A percentile compares a stretch with the other conserved stretches of the same genome.
Conservation (phyloP, 2,888 invertebrate genomes). For the Coelinius sp. region DNA sequence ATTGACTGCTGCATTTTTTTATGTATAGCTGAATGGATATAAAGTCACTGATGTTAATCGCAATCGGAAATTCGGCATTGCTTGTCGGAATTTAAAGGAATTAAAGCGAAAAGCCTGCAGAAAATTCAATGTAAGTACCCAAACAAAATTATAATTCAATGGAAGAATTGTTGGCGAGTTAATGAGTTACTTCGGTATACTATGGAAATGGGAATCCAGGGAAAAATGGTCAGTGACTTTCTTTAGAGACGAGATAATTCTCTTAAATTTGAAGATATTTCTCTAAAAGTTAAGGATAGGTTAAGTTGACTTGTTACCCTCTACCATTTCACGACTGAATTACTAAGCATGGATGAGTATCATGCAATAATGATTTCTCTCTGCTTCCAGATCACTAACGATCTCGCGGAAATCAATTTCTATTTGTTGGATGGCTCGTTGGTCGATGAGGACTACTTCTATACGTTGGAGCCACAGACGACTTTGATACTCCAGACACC, state of each 20-base stretch:
- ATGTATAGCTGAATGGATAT: slow-evolving; percentile 76
- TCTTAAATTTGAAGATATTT: too few species aligned
- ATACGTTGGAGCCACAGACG: slow-evolving; percentile 82
- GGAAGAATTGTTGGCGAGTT: too few species aligned
- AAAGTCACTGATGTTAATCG: slow-evolving; percentile 81
- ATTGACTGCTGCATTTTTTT: neutral
- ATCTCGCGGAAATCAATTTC: slow-evolving; percentile 58
- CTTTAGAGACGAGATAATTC: too few species aligned
- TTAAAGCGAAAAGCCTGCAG: slow-evolving; percentile 79
- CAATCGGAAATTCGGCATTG: slow-evolving; percentile 80
- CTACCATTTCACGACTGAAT: neutral
- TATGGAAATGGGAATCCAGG: too few species aligned
- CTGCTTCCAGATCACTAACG: slow-evolving; percentile 46
- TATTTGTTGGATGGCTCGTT: slow-evolving; percentile 66
- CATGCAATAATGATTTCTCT: neutral
- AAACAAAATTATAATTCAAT: neutral
- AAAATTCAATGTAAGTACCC: slow-evolving; percentile 75
- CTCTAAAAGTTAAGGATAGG: too few species aligned
- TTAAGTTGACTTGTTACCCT: too few species aligned
- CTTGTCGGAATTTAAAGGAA: slow-evolving; percentile 78
- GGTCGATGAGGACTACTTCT: slow-evolving; percentile 82
- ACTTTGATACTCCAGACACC: slow-evolving; percentile 75
- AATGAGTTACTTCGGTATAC: too few species aligned
- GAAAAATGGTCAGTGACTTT: too few species aligned
- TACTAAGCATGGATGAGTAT: neutral